Evolutionary conservation across 23 tunicate genomes (phyloP), one percentile per base, ranked within the genome.

Genomic region (Styela plicata): DNA sequence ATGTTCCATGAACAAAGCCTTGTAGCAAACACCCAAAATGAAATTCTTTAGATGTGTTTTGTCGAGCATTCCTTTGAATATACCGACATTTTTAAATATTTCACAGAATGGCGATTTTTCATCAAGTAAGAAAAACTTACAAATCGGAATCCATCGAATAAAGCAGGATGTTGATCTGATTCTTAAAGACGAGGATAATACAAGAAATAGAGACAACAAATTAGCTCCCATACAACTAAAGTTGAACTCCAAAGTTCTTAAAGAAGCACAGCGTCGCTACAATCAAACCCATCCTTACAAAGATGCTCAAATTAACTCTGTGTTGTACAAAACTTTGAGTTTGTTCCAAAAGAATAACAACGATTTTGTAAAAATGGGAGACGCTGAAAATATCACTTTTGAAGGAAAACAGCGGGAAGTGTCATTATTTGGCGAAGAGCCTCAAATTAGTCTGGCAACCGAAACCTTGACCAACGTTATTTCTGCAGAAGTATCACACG

Each of bases 371-470:
- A 17, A 27, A 67, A 25, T 18, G 24, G n/a, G 19, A 22, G 71
- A 67, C 30, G 30, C 1, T 19, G 21, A 63, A 17, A 24, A 24
- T 24, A 36, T 63, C 77, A 30, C 35, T 22, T n/a, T 22, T 1
- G 79, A 28, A 22, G 71, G 31, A 16, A 27, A 29, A 27, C 16
- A 67, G 19, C 31, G 19, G 0, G 31, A 27, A 29, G 31, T 29
- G 22, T 0, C 36, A 21, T 24, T 28, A 22, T 88, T 83, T 36
- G 92, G 92, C 2, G 92, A 88, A 28, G 84, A 77, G 26, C 84
- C 92, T 2, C 10, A 67, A 2, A 65, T 73, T 2, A 70, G 31
- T 61, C 35, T 36, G 3, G 19, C 34, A 63, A 53, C 82, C 2
- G 22, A 27, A 22, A 80, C 74, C 28, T 28, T 90, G 27, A 74